A percentile compares a stretch with the other conserved stretches of the same genome.
Evolutionary conservation across 2,113 vertebrate species (phyloP).

Genomic region (Gobiocypris rarus): DNA sequence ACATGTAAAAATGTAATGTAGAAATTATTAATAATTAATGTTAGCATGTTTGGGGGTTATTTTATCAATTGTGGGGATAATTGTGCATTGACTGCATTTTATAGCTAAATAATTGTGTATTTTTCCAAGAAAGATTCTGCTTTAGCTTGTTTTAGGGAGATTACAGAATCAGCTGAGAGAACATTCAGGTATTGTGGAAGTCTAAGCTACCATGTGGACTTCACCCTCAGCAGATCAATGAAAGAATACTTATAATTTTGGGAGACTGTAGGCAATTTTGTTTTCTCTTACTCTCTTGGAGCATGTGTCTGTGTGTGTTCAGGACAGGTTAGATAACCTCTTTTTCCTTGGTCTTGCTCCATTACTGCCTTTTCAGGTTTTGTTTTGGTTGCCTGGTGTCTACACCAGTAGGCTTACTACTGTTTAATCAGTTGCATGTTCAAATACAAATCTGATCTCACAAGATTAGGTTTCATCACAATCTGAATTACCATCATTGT

Average conservation of each 20-base stretch:
- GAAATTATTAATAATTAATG: background rate
- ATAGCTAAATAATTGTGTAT: background rate
- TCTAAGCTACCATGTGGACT: slow-evolving; percentile 30
- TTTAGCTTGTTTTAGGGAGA: slow-evolving; percentile 57
- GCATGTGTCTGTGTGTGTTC: background rate
- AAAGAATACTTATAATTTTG: slow-evolving; percentile 2
- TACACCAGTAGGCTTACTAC: too few species aligned
- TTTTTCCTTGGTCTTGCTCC: background rate
- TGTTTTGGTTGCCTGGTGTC: background rate
- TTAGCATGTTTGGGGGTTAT: slow-evolving; percentile 57
- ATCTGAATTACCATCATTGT: background rate
- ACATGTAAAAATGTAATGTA: too few species aligned
- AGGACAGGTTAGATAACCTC: slow-evolving; percentile 12
- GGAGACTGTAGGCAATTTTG: background rate
- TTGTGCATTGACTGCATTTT: background rate
- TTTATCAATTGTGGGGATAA: background rate
- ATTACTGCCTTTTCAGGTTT: background rate
- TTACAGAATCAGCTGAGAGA: slow-evolving; percentile 70
- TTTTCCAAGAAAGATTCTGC: background rate
- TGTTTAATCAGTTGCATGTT: slow-evolving; percentile 12
- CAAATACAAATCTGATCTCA: background rate
- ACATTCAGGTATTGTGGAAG: slow-evolving; percentile 49
- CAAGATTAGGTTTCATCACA: background rate
- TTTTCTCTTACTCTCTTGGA: slow-evolving; percentile 23
- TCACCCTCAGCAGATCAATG: slow-evolving; percentile 8